These are phyloP conservation scores for Globodera ellingtonae DNA, from an alignment of 1,140 invertebrate species.

Conservation along the genomic window DNA sequence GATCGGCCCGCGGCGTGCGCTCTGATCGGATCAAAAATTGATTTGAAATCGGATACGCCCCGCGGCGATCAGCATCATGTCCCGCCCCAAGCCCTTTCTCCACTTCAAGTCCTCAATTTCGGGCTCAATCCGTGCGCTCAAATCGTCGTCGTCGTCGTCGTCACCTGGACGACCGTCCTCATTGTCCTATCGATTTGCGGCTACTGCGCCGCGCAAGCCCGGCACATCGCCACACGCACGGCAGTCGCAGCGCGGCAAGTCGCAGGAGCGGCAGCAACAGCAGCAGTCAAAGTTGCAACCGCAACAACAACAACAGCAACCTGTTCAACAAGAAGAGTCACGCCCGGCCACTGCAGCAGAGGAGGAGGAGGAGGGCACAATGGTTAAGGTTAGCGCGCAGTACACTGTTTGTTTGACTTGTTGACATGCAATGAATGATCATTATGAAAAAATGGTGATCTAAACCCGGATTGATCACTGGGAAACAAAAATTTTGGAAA, in stretches of 20 bases:
- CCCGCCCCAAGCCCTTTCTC: slow-evolving; percentile 6
- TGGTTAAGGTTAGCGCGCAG: not conserved
- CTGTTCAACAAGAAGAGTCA: not conserved
- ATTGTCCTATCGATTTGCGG: not conserved
- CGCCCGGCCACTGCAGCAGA: not conserved
- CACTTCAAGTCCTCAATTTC: slow-evolving; percentile 16
- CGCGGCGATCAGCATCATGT: not conserved
- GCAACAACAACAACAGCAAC: not conserved
- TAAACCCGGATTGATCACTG: no score
- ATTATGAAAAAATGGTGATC: no score
- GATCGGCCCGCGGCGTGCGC: no score
- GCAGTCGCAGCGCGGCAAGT: slow-evolving; percentile 3
- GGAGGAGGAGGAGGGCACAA: not conserved
- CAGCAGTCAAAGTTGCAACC: not conserved
- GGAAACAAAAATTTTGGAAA: no score
- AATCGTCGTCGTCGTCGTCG: not conserved
- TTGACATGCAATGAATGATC: no score
- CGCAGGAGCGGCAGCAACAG: not conserved
- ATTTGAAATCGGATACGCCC: not conserved
- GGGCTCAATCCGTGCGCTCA: not conserved
- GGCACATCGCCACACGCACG: not conserved
- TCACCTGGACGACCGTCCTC: not conserved
- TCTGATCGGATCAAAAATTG: not conserved
- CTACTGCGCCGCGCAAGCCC: not conserved
- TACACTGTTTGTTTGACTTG: no score